phyloP scores from a whole-genome alignment of 2,888 invertebrate species.

The Dicycla oo region DNA sequence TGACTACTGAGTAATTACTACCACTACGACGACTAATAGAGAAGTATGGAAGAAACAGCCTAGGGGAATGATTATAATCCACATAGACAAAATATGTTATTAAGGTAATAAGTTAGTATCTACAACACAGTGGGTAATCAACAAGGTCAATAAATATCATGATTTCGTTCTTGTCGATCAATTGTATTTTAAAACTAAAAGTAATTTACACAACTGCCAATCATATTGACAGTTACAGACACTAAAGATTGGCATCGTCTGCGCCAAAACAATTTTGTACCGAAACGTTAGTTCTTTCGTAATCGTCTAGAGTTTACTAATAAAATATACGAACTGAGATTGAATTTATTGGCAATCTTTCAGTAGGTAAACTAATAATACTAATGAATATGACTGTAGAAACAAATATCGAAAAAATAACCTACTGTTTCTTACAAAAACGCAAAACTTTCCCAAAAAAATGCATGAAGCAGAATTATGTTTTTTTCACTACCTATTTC shows the following conservation, averaged over 20 bases:
- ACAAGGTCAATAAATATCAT: conserved; percentile 23
- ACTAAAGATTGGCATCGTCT: conserved; percentile 34
- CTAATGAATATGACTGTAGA: background rate
- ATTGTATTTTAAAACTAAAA: conserved; percentile 38
- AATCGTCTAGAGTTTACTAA: background rate
- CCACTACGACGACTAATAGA: no score
- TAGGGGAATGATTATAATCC: background rate
- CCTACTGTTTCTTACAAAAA: background rate
- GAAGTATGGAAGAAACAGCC: no score
- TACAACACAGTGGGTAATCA: background rate
- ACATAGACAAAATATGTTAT: background rate
- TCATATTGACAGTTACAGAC: conserved; percentile 43
- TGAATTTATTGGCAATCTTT: conserved; percentile 13
- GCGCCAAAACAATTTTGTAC: conserved; percentile 12
- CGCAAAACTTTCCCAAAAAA: background rate
- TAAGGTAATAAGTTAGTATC: background rate
- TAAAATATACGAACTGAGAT: background rate
- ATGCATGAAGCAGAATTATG: background rate
- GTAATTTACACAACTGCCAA: conserved; percentile 46
- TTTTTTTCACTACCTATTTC: background rate
- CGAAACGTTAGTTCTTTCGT: conserved; percentile 2
- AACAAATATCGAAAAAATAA: background rate
- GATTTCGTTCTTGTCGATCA: conserved; percentile 25
- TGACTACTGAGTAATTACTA: no score
- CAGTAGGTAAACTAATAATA: background rate